Conservation (phyloP, 2,113 vertebrate species). For the Oryctolagus cuniculus region mOryCun1.1 NC_091453.1:31934501-31935000, state of each 20-base stretch:
- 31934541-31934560: slow-evolving; percentile 4
- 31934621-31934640: neutral
- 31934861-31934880: too few species aligned
- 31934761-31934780: slow-evolving; percentile 22
- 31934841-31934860: too few species aligned
- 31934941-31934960: too few species aligned
- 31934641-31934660: neutral
- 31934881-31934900: too few species aligned
- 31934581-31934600: neutral
- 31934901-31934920: too few species aligned
- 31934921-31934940: too few species aligned
- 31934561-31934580: neutral
- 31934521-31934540: slow-evolving; percentile 49
- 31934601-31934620: neutral
- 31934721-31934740: slow-evolving; percentile 44
- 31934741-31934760: neutral
- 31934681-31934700: neutral
- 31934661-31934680: neutral
- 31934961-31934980: too few species aligned
- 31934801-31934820: neutral
- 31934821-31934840: slow-evolving; percentile 14
- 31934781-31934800: slow-evolving; percentile 39
- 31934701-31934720: slow-evolving; percentile 24
- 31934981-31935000: too few species aligned
- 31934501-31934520: slow-evolving; percentile 43